Evolutionary conservation across 2,888 invertebrate species (phyloP), one percentile per base, ranked within the genome.

Genomic region (Ctena decussata): DNA sequence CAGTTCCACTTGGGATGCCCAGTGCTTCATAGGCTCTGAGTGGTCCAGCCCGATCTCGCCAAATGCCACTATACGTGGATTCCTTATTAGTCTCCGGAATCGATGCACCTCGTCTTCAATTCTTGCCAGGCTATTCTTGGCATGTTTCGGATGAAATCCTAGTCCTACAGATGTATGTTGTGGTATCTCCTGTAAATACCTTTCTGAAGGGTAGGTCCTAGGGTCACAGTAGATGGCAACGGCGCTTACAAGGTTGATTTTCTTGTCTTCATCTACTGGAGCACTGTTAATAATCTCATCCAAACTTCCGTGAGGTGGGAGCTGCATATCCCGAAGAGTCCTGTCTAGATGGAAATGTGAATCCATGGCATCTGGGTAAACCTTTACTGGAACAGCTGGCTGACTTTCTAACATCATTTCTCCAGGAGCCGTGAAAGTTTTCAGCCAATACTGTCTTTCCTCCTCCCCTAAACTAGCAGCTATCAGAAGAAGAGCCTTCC

Each of bases 21-120:
- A 81, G 18, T 76, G 21, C 18, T 30, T 44, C 37, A 49, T 46
- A 6, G 82, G 76, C 57, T 65, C 77, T 8, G 76, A 60, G 27
- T 77, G 69, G 35, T 85, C 82, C 2, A 79, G 12, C 1, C 82
- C 82, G 0, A 78, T 37, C 21, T 85, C 85, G 0, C 81, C 82
- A 21, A 85, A 35, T n/a, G n/a, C n/a, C n/a, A n/a, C n/a, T n/a
- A n/a, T n/a, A n/a, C n/a, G 39, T 1, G 60, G 73, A 21, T 71
- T 1, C 12, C 46, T n/a, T 0, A 77, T 1, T 1, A 79, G 32
- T n/a, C 69, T 53, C 11, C 32, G 18, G 18, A 78, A 30, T 76
- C 44, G 11, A 49, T 11, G 0, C n/a, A n/a, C n/a, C n/a, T n/a
- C n/a, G n/a, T n/a, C n/a, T n/a, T n/a, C n/a, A n/a, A n/a, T n/a